phyloP scores from a whole-genome alignment of 2,888 invertebrate genomes.

The Sphaeridia pumilis region DNA sequence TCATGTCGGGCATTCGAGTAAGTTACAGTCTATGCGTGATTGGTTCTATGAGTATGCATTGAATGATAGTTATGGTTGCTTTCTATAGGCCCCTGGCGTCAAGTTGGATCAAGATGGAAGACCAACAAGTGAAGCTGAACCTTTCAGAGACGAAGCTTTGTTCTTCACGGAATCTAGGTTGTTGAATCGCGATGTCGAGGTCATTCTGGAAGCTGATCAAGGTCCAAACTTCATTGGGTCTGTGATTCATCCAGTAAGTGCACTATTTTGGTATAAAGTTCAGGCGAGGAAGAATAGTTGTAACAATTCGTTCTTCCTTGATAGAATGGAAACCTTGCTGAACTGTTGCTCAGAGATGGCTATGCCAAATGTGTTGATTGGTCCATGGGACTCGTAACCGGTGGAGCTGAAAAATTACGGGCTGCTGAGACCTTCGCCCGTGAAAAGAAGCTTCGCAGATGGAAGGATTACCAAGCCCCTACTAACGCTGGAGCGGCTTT shows the following conservation, averaged over 20 bases:
- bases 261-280: no score
- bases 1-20: slow-evolving; percentile 86
- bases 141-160: slow-evolving; percentile 78
- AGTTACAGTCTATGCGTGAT: no score
- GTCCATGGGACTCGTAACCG: slow-evolving; percentile 72
- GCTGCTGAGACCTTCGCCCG: slow-evolving; percentile 78
- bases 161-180: slow-evolving; percentile 85
- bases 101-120: slow-evolving; percentile 65
- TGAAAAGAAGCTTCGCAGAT: slow-evolving; percentile 70
- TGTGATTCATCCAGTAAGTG: slow-evolving; percentile 71
- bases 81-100: slow-evolving; percentile 48
- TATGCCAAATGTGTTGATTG: slow-evolving; percentile 89
- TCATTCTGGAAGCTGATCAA: slow-evolving; percentile 80
- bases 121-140: slow-evolving; percentile 43
- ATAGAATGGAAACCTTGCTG: slow-evolving; percentile 81
- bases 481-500: slow-evolving; percentile 41
- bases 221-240: slow-evolving; percentile 90
- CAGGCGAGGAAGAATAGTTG: no score
- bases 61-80: no score
- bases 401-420: slow-evolving; percentile 69
- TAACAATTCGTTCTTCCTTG: slow-evolving; percentile 30
- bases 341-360: slow-evolving; percentile 74
- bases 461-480: slow-evolving; percentile 79
- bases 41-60: no score
- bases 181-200: slow-evolving; percentile 79